A percentile compares a stretch with the other conserved stretches of the same genome.
Evolutionary conservation across 2,888 invertebrate genomes (phyloP).

Genomic region (Flexamia atlantica): DNA sequence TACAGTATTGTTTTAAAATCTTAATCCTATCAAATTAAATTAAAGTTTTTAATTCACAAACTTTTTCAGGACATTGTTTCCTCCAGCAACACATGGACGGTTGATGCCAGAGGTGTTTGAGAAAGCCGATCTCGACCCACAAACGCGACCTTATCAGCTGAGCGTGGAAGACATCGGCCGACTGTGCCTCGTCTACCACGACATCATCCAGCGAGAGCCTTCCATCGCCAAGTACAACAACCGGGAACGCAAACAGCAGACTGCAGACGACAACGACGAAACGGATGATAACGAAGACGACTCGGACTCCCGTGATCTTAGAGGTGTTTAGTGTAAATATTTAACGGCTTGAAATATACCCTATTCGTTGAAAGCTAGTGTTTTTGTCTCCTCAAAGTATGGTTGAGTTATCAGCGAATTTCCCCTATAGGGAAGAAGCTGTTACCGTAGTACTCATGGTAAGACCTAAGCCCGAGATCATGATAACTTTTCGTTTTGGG

Average conservation of each 20-base stretch:
- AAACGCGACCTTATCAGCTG: slow-evolving; percentile 84
- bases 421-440: too few species aligned
- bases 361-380: neutral
- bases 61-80: slow-evolving; percentile 83
- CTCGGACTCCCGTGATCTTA: neutral
- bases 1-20: too few species aligned
- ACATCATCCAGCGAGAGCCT: slow-evolving; percentile 77
- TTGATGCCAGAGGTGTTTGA: slow-evolving; percentile 83
- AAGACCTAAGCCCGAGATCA: too few species aligned
- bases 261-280: slow-evolving; percentile 39
- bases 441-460: too few species aligned
- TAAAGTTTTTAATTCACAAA: too few species aligned
- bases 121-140: slow-evolving; percentile 84
- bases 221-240: slow-evolving; percentile 68
- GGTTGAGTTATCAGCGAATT: too few species aligned
- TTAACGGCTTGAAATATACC: slow-evolving; percentile 29
- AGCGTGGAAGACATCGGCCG: slow-evolving; percentile 87
- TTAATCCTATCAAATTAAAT: too few species aligned
- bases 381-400: neutral
- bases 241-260: slow-evolving; percentile 25
- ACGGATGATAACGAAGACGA: neutral
- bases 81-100: slow-evolving; percentile 81
- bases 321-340: slow-evolving; percentile 25
- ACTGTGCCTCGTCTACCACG: slow-evolving; percentile 87
- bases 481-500: too few species aligned